A percentile compares a stretch with the other conserved stretches of the same genome.
These are phyloP conservation scores for Aleiodes leptofemur DNA, from an alignment of 2,888 invertebrate genomes.

Conservation along the genomic window DNA sequence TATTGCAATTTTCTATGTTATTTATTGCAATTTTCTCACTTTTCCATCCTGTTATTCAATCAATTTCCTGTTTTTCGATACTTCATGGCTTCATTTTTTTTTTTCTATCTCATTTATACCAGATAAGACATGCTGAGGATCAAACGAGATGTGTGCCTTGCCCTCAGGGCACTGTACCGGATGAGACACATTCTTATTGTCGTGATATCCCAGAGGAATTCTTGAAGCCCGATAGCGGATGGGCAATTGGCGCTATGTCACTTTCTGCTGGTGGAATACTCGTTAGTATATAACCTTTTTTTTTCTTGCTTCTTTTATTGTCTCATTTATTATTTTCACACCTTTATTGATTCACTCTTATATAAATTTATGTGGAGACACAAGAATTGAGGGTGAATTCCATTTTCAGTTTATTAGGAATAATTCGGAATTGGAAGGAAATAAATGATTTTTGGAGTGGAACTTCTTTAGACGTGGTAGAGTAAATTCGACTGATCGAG, in stretches of 20 bases:
- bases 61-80: conserved; percentile 3
- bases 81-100: too few relatives aligned
- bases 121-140: conserved; percentile 88
- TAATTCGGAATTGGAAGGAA: too few relatives aligned
- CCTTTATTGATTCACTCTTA: too few relatives aligned
- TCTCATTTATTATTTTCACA: background rate
- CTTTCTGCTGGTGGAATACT: conserved; percentile 91
- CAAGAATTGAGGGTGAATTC: background rate
- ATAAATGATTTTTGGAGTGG: too few relatives aligned
- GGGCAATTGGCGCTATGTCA: conserved; percentile 96
- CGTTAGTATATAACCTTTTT: conserved; percentile 75
- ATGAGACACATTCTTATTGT: conserved; percentile 84
- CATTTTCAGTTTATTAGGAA: conserved; percentile 5
- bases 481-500: too few relatives aligned
- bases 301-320: conserved; percentile 21
- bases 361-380: too few relatives aligned
- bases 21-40: background rate
- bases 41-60: background rate
- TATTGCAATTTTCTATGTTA: background rate
- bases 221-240: conserved; percentile 87
- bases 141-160: conserved; percentile 91
- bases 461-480: too few relatives aligned
- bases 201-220: conserved; percentile 89
- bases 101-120: conserved; percentile 49
- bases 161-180: conserved; percentile 89